Evolutionary conservation across 2,888 invertebrate species (phyloP), one percentile per base, ranked within the genome.

Genomic region (Drosophila meridionalis): DNA sequence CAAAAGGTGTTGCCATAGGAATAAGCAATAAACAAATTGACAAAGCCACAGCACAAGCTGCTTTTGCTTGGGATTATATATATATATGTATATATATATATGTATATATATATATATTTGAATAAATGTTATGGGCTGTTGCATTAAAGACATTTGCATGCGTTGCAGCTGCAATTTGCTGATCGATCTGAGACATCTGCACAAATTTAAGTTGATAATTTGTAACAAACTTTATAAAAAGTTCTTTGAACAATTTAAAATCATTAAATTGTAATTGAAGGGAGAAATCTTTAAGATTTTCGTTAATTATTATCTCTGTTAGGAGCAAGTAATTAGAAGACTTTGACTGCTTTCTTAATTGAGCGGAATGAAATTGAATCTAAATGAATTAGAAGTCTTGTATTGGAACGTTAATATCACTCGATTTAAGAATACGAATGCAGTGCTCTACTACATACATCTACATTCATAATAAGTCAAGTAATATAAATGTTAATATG

Each of bases 101-200:
- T 40, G 2, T 56, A 1, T 14, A 4, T 53, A 28, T 42, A n/a
- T 34, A 5, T 9, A 7, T 20, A 0, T 11, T 8, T 38, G 8
- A 38, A 3, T 55, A 2, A 38, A 1, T 55, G 3, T 14, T 14
- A 14, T 36, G 26, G 26, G 34, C 28, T 8, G n/a, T 2, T 32
- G 20, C 20, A n/a, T 64, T 20, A 40, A n/a, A 30, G 11, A 57
- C 42, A 65, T 69, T 75, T 40, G 59, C 26, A 32, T 36, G 38
- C 53, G 50, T 57, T 76, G 80, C 66, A 70, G 66, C 36, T 71
- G 76, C 62, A 58, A 71, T 71, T 80, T 72, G 59, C 76, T 60
- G 64, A 72, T 56, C 50, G 32, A 32, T 50, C 32, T 34, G 32
- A 11, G 20, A 5, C 32, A 34, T 59, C 64, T 36, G 32, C 9